phyloP scores from a whole-genome alignment of 2,113 vertebrate genomes.

The Paradisaea rubra region DNA sequence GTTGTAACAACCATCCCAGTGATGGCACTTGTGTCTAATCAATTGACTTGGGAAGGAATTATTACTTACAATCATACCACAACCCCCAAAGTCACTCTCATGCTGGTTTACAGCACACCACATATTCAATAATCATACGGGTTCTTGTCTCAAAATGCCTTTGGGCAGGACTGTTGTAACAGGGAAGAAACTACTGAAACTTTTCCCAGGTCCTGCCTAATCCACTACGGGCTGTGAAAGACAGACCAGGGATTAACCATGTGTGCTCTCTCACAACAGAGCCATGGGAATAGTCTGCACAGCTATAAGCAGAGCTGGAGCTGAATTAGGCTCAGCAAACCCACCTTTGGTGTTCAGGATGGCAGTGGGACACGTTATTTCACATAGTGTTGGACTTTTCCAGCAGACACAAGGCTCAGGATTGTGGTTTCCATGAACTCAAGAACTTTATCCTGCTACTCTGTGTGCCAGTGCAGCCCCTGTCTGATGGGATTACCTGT shows the following conservation, averaged over 20 bases:
- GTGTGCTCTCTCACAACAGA: neutral
- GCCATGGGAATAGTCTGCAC: neutral
- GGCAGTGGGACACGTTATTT: neutral
- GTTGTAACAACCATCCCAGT: neutral
- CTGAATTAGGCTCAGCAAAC: neutral
- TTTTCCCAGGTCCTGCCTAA: neutral
- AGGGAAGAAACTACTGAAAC: neutral
- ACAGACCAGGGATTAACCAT: neutral
- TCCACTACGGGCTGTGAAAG: neutral
- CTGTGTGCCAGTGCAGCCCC: neutral
- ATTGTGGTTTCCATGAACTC: neutral
- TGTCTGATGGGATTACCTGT: neutral
- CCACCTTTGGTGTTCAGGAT: neutral
- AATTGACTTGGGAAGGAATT: neutral
- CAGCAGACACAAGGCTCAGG: neutral
- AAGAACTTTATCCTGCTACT: neutral
- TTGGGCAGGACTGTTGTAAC: neutral
- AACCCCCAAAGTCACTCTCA: neutral
- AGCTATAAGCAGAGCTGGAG: neutral
- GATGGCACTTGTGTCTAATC: neutral
- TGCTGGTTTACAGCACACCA: neutral
- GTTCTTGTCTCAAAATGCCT: neutral
- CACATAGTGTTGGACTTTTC: fast-evolving
- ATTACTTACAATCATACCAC: neutral
- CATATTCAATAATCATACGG: neutral